phyloP scores from a whole-genome alignment of 1,140 invertebrate genomes.

The Pinna nobilis region DNA sequence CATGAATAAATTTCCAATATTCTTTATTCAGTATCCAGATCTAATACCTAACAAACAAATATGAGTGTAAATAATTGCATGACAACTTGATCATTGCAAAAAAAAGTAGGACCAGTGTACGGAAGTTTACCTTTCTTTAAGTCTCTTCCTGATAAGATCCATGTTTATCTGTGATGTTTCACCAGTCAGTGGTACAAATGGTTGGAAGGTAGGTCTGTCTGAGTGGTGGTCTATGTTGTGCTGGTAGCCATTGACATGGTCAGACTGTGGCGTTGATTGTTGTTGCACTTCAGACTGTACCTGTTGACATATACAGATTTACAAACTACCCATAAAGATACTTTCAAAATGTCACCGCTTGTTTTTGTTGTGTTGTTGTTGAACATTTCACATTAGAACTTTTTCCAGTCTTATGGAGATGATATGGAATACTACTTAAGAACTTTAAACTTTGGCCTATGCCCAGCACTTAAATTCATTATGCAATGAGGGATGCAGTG shows the following conservation, averaged over 20 bases:
- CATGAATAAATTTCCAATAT: too few species aligned
- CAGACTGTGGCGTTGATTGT: neutral
- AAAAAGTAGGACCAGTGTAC: neutral
- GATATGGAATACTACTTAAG: too few species aligned
- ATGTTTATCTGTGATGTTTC: slow-evolving; percentile 58
- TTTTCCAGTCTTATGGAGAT: too few species aligned
- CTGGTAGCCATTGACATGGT: slow-evolving; percentile 32
- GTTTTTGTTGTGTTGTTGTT: too few species aligned
- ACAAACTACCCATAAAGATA: neutral
- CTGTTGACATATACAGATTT: neutral
- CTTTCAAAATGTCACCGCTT: neutral
- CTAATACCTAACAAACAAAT: too few species aligned
- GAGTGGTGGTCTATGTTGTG: neutral
- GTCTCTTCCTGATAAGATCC: slow-evolving; percentile 61
- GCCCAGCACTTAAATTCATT: too few species aligned
- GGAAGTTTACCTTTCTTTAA: slow-evolving; percentile 62
- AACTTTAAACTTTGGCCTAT: too few species aligned
- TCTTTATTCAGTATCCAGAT: too few species aligned
- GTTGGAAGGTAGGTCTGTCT: slow-evolving; percentile 22
- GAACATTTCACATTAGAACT: too few species aligned
- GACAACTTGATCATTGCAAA: neutral
- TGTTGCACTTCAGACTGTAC: neutral
- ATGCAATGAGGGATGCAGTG: too few species aligned
- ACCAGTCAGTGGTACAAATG: slow-evolving; percentile 44
- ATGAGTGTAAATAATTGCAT: too few species aligned